A percentile compares a stretch with the other conserved stretches of the same genome.
Evolutionary conservation across 2,113 vertebrate genomes (phyloP).

Genomic region (Actinemys pallida): DNA sequence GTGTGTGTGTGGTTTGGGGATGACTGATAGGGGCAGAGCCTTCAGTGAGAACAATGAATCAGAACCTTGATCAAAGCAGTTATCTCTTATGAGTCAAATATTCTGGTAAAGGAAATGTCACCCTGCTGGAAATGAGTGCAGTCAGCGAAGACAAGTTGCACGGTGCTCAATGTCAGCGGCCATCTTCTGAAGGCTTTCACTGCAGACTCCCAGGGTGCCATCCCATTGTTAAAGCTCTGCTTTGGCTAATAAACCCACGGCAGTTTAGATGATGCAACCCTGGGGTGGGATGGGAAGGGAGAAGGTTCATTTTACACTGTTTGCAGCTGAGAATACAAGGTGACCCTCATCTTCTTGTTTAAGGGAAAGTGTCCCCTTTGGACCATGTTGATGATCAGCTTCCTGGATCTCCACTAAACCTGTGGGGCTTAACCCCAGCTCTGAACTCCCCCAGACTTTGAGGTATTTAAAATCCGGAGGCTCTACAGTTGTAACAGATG

Average conservation of each 20-base stretch:
- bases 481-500: neutral
- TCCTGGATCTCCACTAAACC: neutral
- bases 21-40: neutral
- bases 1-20: neutral
- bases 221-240: fast-evolving
- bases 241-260: neutral
- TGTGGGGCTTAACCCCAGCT: neutral
- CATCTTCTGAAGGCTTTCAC: neutral
- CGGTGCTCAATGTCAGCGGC: neutral
- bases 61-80: neutral
- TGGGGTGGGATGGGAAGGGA: neutral
- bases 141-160: neutral
- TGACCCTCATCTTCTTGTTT: neutral
- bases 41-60: neutral
- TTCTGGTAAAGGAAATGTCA: neutral
- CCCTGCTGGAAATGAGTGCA: neutral
- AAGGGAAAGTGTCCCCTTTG: neutral
- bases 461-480: neutral
- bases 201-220: neutral
- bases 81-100: neutral
- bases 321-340: neutral
- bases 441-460: neutral
- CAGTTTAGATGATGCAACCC: neutral
- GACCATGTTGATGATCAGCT: neutral
- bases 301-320: neutral